Evolutionary conservation across 2,113 vertebrate species (phyloP).

Genomic region (Hucho hucho): DNA sequence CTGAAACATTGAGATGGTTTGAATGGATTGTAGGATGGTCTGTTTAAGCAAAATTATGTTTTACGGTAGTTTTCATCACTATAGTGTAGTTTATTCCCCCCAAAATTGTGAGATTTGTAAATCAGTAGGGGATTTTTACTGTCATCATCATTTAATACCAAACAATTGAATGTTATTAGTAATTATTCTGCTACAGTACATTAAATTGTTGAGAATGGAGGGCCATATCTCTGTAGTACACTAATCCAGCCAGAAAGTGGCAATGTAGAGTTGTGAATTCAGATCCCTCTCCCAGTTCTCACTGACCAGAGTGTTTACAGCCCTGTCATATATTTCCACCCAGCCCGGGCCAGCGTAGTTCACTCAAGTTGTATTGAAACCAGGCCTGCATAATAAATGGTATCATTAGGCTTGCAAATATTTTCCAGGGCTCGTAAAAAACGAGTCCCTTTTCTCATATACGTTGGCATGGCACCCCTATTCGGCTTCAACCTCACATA

Average conservation of each 20-base stretch:
- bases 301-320: slow-evolving; percentile 4
- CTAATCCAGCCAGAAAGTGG: slow-evolving; percentile 61
- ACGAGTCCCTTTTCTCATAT: slow-evolving; percentile 29
- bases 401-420: slow-evolving; percentile 53
- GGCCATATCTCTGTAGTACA: slow-evolving; percentile 34
- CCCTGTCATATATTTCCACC: slow-evolving; percentile 38
- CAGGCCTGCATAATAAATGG: slow-evolving; percentile 49
- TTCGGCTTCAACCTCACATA: slow-evolving; percentile 20
- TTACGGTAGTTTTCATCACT: no score
- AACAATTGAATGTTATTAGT: no score
- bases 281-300: background rate
- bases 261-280: slow-evolving; percentile 52
- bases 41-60: no score
- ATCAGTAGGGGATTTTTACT: no score
- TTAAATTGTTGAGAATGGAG: background rate
- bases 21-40: no score
- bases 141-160: background rate
- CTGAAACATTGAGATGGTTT: no score
- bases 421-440: slow-evolving; percentile 53
- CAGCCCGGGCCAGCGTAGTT: slow-evolving; percentile 16
- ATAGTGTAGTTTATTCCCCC: no score
- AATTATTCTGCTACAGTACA: background rate
- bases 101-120: no score
- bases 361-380: slow-evolving; percentile 45
- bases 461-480: slow-evolving; percentile 20